Evolutionary conservation across 2,888 invertebrate genomes (phyloP).

Genomic region (Polydrusus cervinus): DNA sequence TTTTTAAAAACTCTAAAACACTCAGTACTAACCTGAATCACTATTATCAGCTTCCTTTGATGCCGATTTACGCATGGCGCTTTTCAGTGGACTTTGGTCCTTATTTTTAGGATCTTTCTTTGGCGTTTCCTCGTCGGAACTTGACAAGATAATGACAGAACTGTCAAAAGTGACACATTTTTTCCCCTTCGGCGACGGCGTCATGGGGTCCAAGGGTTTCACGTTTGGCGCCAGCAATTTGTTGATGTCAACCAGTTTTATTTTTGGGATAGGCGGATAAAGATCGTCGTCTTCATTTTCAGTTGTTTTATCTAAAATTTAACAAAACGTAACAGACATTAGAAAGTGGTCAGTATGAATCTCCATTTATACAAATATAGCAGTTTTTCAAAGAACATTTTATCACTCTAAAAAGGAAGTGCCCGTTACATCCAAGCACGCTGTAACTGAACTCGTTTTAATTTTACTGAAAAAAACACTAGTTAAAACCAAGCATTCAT

Average conservation of each 20-base stretch:
- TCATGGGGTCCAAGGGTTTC: constrained; percentile 27
- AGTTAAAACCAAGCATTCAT: too few relatives aligned
- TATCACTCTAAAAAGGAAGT: too few relatives aligned
- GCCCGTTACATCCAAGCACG: too few relatives aligned
- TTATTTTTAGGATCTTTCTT: constrained; percentile 50
- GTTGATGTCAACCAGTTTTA: constrained; percentile 67
- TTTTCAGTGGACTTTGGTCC: constrained; percentile 31
- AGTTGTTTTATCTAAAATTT: background rate
- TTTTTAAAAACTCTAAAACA: too few relatives aligned
- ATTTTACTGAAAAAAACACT: too few relatives aligned
- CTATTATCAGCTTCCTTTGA: background rate
- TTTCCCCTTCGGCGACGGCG: constrained; percentile 51
- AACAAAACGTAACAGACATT: too few relatives aligned
- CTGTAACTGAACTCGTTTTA: too few relatives aligned
- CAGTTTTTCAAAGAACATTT: too few relatives aligned
- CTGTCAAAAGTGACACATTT: constrained; percentile 60
- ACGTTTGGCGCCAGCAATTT: constrained; percentile 65
- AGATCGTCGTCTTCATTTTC: background rate
- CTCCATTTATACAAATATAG: too few relatives aligned
- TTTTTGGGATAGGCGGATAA: constrained; percentile 52
- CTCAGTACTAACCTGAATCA: constrained; percentile 4
- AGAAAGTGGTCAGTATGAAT: too few relatives aligned
- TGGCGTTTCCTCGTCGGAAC: constrained; percentile 65
- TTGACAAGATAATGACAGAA: constrained; percentile 65
- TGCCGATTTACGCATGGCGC: constrained; percentile 34